Conservation (phyloP, 2,113 vertebrate genomes). For the Petaurus breviceps region DNA sequence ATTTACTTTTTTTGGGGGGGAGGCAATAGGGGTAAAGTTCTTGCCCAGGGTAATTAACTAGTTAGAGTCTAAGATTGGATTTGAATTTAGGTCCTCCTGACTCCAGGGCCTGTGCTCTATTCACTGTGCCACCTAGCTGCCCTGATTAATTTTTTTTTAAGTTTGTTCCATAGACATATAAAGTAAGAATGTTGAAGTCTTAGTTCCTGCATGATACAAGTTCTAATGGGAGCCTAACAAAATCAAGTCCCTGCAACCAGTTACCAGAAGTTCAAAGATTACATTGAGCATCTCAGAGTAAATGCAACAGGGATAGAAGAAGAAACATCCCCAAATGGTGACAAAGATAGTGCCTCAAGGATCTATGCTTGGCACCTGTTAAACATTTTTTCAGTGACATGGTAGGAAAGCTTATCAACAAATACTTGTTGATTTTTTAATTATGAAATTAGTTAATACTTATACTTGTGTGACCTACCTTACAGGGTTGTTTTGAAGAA, state of each 20-base stretch:
- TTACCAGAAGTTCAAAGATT: neutral
- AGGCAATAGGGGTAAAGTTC: too few relatives aligned
- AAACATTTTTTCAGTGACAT: neutral
- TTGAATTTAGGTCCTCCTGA: neutral
- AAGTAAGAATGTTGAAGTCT: neutral
- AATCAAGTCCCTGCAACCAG: neutral
- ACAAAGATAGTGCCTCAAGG: neutral
- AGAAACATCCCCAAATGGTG: neutral
- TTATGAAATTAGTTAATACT: neutral
- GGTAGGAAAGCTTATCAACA: neutral
- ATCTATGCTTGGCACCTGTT: neutral
- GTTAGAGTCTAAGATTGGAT: neutral
- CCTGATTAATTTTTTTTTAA: too few relatives aligned
- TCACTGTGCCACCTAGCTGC: too few relatives aligned
- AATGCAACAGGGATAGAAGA: neutral
- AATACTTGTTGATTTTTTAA: neutral
- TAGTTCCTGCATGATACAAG: neutral
- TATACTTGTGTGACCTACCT: neutral
- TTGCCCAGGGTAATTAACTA: too few relatives aligned
- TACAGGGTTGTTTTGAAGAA: neutral
- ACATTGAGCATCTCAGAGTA: neutral
- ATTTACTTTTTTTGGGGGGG: neutral
- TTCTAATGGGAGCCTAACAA: neutral
- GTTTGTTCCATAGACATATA: neutral
- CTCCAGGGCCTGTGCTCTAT: neutral